phyloP scores from a whole-genome alignment of 2,797 vertebrate species.

The Lemur catta region DNA sequence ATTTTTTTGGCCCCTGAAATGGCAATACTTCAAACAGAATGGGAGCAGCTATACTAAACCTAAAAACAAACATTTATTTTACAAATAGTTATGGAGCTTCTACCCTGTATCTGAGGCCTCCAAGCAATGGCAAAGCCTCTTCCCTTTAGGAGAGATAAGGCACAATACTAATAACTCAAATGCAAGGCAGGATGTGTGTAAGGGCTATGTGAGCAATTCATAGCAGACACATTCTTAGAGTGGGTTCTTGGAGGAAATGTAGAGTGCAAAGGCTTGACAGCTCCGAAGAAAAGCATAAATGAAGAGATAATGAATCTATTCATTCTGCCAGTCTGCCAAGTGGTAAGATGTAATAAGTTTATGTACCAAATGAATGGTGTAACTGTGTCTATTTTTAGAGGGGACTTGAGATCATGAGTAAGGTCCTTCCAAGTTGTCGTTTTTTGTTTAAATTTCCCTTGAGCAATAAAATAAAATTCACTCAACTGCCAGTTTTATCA shows the following conservation, averaged over 20 bases:
- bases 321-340: constrained; percentile 44
- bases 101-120: constrained; percentile 11
- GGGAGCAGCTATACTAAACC: background rate
- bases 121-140: background rate
- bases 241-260: constrained; percentile 50
- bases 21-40: constrained; percentile 52
- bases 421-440: constrained; percentile 63
- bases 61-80: constrained; percentile 47
- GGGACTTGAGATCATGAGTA: constrained; percentile 60
- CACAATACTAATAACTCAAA: constrained; percentile 5
- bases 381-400: constrained; percentile 72
- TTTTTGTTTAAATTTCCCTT: constrained; percentile 67
- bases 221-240: constrained; percentile 54
- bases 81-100: background rate
- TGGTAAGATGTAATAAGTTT: constrained; percentile 65
- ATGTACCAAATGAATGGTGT: constrained; percentile 65
- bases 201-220: constrained; percentile 29
- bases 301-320: constrained; percentile 67
- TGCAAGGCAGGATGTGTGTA: background rate
- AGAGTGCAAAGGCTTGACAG: constrained; percentile 25
- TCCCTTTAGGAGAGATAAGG: constrained; percentile 33
- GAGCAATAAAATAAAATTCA: constrained; percentile 68
- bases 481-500: constrained; percentile 66
- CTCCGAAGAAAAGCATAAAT: constrained; percentile 56
- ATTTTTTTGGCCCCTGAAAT: constrained; percentile 50